phyloP scores from a whole-genome alignment of 2,888 invertebrate species.

The Hyppa rectilinea region DNA sequence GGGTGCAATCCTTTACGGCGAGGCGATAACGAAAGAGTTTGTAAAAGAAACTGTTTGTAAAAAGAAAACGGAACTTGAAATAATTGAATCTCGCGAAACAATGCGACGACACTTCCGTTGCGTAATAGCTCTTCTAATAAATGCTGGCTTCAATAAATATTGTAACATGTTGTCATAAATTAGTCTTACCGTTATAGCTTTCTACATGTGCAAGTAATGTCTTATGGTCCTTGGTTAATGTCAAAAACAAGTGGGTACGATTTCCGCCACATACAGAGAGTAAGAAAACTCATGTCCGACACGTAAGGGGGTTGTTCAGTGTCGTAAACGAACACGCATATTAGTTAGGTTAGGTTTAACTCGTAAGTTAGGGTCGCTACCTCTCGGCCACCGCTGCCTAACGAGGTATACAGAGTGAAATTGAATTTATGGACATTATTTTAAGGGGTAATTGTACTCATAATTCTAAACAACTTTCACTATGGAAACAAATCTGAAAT shows the following conservation, averaged over 20 bases:
- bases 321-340: too few relatives aligned
- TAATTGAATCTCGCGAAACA: conserved; percentile 50
- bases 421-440: too few relatives aligned
- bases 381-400: too few relatives aligned
- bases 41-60: conserved; percentile 32
- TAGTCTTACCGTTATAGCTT: conserved; percentile 1
- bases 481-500: too few relatives aligned
- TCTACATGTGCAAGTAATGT: conserved; percentile 41
- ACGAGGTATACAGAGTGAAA: too few relatives aligned
- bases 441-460: too few relatives aligned
- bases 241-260: background rate
- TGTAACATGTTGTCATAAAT: conserved; percentile 34
- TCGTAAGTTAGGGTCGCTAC: too few relatives aligned
- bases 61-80: conserved; percentile 45
- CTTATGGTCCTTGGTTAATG: background rate
- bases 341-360: too few relatives aligned
- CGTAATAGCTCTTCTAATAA: conserved; percentile 16
- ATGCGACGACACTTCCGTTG: conserved; percentile 20
- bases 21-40: conserved; percentile 54
- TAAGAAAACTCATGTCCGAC: too few relatives aligned
- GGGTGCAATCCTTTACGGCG: conserved; percentile 45
- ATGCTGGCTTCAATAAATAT: conserved; percentile 25
- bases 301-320: too few relatives aligned
- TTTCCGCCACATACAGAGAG: too few relatives aligned
- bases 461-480: too few relatives aligned